Percentiles rank a stretch among this genome's conserved stretches.
These are phyloP conservation scores for Otis tarda DNA, from an alignment of 2,113 vertebrate genomes.

Conservation along the genomic window DNA sequence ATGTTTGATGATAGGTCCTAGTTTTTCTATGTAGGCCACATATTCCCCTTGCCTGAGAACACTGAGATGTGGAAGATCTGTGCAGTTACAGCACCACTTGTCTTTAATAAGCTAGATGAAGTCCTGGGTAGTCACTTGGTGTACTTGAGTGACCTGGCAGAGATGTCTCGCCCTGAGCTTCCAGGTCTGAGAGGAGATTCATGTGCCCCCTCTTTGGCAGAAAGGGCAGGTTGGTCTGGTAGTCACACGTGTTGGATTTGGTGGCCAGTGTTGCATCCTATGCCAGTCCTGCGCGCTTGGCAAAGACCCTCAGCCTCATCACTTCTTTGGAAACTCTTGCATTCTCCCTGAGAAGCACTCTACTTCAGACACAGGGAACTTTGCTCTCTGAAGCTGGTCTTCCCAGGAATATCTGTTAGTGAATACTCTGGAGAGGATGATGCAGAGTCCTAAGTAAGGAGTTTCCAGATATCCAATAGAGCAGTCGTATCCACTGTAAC, in stretches of 20 bases:
- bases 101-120: not conserved
- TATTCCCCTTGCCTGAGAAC: not conserved
- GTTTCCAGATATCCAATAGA: not conserved
- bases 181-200: not conserved
- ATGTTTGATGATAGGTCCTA: not conserved
- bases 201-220: not conserved
- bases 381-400: not conserved
- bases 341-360: not conserved
- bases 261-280: accelerated
- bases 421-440: not conserved
- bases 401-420: not conserved
- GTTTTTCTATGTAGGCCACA: not conserved
- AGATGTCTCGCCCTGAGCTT: not conserved
- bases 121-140: not conserved
- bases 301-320: not conserved
- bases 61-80: not conserved
- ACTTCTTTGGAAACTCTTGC: not conserved
- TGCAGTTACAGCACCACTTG: not conserved
- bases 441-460: not conserved
- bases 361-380: not conserved
- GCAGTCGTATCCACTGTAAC: not conserved
- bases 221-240: not conserved
- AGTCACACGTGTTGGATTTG: not conserved
- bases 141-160: not conserved
- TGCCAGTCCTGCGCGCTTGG: accelerated